Evolutionary conservation across 2,888 invertebrate species (phyloP).

Genomic region (Epinotia brunnichana): DNA sequence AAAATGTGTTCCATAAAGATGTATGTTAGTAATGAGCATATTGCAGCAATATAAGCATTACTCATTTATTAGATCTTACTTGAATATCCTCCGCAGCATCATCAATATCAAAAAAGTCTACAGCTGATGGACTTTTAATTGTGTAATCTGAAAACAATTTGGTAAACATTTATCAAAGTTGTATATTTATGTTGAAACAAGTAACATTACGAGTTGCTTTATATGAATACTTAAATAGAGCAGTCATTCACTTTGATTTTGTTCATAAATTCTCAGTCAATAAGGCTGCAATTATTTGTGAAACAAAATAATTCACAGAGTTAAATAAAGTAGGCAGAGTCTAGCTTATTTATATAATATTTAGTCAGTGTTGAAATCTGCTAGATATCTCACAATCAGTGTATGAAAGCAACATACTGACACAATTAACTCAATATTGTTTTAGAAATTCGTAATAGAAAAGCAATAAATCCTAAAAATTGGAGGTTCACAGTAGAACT

Average conservation of each 20-base stretch:
- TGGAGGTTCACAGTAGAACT: neutral
- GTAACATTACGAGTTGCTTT: too few relatives aligned
- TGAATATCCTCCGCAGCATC: slow-evolving; percentile 93
- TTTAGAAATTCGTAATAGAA: neutral
- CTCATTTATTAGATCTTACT: slow-evolving; percentile 57
- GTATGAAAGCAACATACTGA: too few relatives aligned
- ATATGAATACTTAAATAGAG: too few relatives aligned
- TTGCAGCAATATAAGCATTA: slow-evolving; percentile 31
- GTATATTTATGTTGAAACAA: too few relatives aligned
- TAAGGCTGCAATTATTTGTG: too few relatives aligned
- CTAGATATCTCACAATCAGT: neutral
- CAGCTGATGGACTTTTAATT: slow-evolving; percentile 86
- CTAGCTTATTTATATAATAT: too few relatives aligned
- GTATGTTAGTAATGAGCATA: slow-evolving; percentile 14
- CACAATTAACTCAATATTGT: too few relatives aligned
- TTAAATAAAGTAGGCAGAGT: too few relatives aligned
- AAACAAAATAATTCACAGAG: too few relatives aligned
- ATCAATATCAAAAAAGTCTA: slow-evolving; percentile 96
- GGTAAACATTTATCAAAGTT: too few relatives aligned
- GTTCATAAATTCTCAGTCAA: too few relatives aligned
- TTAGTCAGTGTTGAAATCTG: neutral
- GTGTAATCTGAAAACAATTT: slow-evolving; percentile 71
- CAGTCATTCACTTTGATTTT: too few relatives aligned
- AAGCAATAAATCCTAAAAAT: neutral
- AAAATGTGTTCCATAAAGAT: neutral